Base-by-base conservation (phyloP, 2,113 vertebrate genomes). In the Phyllostomus hastatus region DNA sequence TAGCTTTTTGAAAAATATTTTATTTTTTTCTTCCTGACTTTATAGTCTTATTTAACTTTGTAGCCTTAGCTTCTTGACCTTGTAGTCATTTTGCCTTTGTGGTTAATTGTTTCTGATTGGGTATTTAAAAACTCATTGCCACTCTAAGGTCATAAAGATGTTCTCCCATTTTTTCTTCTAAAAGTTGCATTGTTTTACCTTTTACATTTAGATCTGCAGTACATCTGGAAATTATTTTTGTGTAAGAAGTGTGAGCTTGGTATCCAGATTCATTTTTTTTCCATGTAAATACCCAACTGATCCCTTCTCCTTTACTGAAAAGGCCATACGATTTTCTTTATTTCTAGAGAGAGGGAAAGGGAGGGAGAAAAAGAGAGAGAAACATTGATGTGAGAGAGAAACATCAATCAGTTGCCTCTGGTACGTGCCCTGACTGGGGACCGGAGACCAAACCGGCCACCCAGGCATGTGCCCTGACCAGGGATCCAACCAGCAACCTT, bases 1-100 rank as follows among this genome's bases (percentile, higher is more conserved):
- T 41, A 76, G 10, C 24, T 92, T 94, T 90, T 86, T 28, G n/a
- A 80, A 92, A 94, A 10, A 59, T 9, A 33, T 59, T 83, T 61
- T 83, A 59, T 78, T 83, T 48, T 84, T 73, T 79, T 22, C 76
- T 54, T 54, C 26, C 81, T 83, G 64, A 64, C 46, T 54, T 81
- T 79, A 61, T 79, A 69, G 38, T 76, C 76, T 57, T 95, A 83
- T 16, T 61, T 92, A 31, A 81, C 15, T 70, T n/a, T 70, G 69
- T 70, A 70, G 35, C 22, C 20, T 61, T 61, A 61, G 41, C 24
- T 89, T 75, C n/a, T 73, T 90, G 66, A 83, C 24, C 16, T 41
- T 80, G 22, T 43, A 78, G n/a, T 78, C 54, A 35, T 95, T 95
- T 93, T 93, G 70, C 31, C n/a, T 91, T 91, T 83, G 69, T 91